These are phyloP conservation scores for Noctua comes DNA, from an alignment of 2,888 invertebrate species.

Conservation along the genomic window DNA sequence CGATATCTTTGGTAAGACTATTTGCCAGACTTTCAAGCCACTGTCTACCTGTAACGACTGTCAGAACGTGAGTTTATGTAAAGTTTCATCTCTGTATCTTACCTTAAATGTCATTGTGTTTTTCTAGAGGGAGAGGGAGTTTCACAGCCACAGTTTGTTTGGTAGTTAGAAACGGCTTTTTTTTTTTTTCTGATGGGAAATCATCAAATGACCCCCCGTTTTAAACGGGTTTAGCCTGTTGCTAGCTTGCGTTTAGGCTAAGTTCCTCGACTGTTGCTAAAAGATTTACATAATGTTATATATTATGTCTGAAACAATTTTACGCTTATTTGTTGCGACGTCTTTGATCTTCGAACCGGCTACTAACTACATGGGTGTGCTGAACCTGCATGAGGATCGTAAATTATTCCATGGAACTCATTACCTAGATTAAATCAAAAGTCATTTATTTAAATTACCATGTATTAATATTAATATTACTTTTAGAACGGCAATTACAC, in stretches of 20 bases:
- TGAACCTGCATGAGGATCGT: not conserved
- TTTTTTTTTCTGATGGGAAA: too few relatives aligned
- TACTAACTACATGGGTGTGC: not conserved
- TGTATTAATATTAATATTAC: too few relatives aligned
- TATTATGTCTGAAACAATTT: not conserved
- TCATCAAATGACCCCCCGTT: too few relatives aligned
- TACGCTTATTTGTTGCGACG: not conserved
- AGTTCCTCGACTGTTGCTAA: not conserved
- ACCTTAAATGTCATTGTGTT: not conserved
- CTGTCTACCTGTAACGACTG: not conserved
- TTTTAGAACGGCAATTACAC: too few relatives aligned
- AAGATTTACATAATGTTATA: slow-evolving; percentile 2
- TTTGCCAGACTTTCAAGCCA: not conserved
- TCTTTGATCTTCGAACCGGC: not conserved
- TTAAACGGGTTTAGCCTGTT: not conserved
- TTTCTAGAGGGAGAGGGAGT: not conserved
- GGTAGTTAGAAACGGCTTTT: too few relatives aligned
- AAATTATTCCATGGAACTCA: too few relatives aligned
- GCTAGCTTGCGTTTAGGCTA: not conserved
- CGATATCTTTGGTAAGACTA: not conserved
- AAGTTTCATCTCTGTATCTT: not conserved
- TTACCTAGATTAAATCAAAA: too few relatives aligned
- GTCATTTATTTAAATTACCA: too few relatives aligned
- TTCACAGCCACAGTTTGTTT: not conserved
- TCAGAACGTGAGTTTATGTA: not conserved